Conservation (phyloP, 2,888 invertebrate genomes). For the Euplagia quadripunctaria region DNA sequence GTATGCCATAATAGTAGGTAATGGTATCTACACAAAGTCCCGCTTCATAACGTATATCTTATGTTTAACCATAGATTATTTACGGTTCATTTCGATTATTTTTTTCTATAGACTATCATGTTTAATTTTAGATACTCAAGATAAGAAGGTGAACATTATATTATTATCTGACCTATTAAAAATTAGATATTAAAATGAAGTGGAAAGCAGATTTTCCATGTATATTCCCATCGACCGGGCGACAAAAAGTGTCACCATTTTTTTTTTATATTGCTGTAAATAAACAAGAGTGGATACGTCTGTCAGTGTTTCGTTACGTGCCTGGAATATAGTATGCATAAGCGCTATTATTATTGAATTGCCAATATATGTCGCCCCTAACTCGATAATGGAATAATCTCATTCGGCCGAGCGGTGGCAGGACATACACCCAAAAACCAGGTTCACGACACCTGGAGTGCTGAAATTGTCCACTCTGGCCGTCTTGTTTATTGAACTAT, state of each 20-base stretch:
- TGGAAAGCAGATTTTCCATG: background rate
- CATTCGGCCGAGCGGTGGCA: conserved; percentile 31
- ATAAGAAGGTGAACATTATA: conserved; percentile 8
- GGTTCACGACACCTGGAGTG: conserved; percentile 27
- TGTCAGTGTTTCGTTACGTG: conserved; percentile 2
- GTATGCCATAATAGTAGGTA: conserved; percentile 30
- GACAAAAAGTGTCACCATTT: background rate
- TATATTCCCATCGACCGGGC: conserved; percentile 4
- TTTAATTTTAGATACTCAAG: conserved; percentile 27
- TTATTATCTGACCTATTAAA: background rate
- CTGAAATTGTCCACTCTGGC: conserved; percentile 21
- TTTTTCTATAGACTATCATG: background rate
- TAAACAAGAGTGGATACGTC: conserved; percentile 6
- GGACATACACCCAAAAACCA: conserved; percentile 16
- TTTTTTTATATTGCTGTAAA: background rate
- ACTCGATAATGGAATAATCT: conserved; percentile 46
- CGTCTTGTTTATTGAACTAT: background rate
- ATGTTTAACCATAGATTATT: background rate
- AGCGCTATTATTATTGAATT: conserved; percentile 46
- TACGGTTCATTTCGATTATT: conserved; percentile 17
- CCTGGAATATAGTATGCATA: conserved; percentile 20
- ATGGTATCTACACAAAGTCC: conserved; percentile 4
- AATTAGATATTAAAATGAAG: conserved; percentile 4
- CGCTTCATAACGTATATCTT: background rate
- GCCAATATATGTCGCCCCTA: conserved; percentile 49